Base-by-base conservation (phyloP, 1,140 invertebrate genomes). In the Rhynchophorus ferrugineus region DNA sequence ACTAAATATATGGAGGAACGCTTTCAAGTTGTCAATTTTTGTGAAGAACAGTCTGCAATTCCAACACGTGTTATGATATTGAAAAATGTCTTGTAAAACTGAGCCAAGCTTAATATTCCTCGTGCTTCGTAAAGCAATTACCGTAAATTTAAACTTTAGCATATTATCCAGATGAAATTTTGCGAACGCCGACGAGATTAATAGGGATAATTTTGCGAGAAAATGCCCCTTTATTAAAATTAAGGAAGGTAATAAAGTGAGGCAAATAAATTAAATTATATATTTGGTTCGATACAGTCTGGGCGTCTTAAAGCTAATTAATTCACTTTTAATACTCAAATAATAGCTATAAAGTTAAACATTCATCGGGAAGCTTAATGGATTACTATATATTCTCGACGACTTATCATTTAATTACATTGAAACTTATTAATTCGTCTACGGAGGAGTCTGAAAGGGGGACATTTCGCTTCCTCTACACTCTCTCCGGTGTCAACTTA, bases 241-340 rank as follows among this genome's bases (percentile, higher is more conserved):
- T 57, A 44, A 51, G 42, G 48, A 24, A 47, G 55, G 55, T 52
- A 57, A 52, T 57, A 57, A 57, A 57, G 33, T 44, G 33, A 52
- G 47, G 38, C 47, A 57, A 52, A 57, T 52, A 57, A 51, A 57
- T 57, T 37, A 44, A 45, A 42, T 57, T 57, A 57, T 56, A 54
- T 57, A 57, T 57, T 45, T 49, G 38, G 46, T 52, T 53, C 49
- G 46, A 57, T 57, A 57, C 56, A 24, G 45, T 16, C 33, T 44
- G 16, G 49, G 24, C 41, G 56, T 20, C 43, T 58, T 14, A 49
- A 45, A 59, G 54, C 57, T 60, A 61, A 61, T 61, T 61, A 61
- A 61, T 60, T 52, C 57, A 56, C 54, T 58, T 61, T 61, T 61
- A 61, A 61, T 60, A 61, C 58, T 61, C 60, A 61, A 61, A 61